These are phyloP conservation scores for Eumaeus atala DNA, from an alignment of 1,140 invertebrate species.

Conservation along the genomic window DNA sequence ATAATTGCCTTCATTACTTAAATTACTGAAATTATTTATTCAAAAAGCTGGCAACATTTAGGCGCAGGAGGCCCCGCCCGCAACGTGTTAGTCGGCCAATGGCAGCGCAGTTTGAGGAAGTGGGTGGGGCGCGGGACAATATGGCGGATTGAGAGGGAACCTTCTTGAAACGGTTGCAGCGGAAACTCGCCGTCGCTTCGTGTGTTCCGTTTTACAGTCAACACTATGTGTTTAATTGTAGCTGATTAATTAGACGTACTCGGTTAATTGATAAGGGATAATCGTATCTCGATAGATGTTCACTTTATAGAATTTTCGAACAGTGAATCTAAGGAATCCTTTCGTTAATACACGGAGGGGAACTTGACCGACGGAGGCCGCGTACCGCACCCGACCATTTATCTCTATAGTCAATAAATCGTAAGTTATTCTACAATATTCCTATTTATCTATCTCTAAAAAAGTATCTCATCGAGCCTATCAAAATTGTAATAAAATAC, in stretches of 20 bases:
- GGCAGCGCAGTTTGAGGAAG: constrained; percentile 19
- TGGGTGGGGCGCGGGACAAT: constrained; percentile 51
- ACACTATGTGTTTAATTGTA: constrained; percentile 20
- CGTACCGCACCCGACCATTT: no score
- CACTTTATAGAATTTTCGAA: neutral
- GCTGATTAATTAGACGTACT: constrained; percentile 12
- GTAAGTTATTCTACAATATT: no score
- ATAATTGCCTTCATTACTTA: constrained; percentile 75
- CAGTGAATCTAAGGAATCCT: neutral
- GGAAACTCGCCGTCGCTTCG: constrained; percentile 33
- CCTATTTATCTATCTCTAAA: no score
- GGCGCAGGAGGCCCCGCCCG: constrained; percentile 47
- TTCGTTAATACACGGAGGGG: no score
- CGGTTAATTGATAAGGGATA: neutral
- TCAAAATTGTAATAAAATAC: no score
- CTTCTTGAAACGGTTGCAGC: constrained; percentile 36
- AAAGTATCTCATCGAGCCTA: no score
- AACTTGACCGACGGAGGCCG: neutral
- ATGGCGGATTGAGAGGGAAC: constrained; percentile 48
- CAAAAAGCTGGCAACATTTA: constrained; percentile 74
- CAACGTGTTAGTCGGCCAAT: constrained; percentile 41
- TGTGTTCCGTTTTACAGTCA: constrained; percentile 23
- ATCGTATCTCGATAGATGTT: neutral
- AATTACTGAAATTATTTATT: constrained; percentile 75
- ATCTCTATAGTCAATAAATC: no score